Evolutionary conservation across 1,140 invertebrate species (phyloP).

Genomic region (Artemia franciscana): DNA sequence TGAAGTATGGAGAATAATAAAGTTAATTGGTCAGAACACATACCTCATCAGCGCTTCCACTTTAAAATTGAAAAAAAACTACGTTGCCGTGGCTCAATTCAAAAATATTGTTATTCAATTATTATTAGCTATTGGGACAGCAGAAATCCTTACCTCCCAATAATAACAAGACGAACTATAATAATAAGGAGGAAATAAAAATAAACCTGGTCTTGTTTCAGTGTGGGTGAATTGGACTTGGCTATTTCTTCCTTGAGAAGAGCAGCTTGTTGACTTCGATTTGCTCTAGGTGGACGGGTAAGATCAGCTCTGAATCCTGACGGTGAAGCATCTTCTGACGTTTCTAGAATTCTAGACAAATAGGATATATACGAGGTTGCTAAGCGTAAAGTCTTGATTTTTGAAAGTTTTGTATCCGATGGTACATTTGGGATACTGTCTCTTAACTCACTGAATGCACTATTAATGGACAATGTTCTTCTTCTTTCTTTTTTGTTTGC

Average conservation of each 20-base stretch:
- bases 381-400: conserved; percentile 71
- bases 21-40: no score
- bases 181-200: no score
- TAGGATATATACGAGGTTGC: conserved; percentile 81
- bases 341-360: conserved; percentile 35
- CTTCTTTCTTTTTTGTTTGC: conserved; percentile 88
- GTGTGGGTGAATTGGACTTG: not conserved
- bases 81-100: no score
- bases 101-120: no score
- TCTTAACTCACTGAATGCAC: conserved; percentile 67
- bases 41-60: no score
- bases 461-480: conserved; percentile 77
- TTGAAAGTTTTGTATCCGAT: conserved; percentile 69
- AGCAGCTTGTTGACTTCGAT: not conserved
- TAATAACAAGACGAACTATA: no score
- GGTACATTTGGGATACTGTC: conserved; percentile 90
- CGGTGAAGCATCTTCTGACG: conserved; percentile 23
- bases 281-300: conserved; percentile 11
- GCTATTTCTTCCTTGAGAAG: not conserved
- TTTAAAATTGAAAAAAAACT: no score
- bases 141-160: no score
- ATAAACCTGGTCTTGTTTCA: not conserved
- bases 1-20: no score
- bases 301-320: conserved; percentile 29
- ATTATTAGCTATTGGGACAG: no score